Percentiles rank a stretch among this genome's conserved stretches.
These are phyloP conservation scores for Ips typographus DNA, from an alignment of 1,140 invertebrate genomes.

Conservation along the genomic window DNA sequence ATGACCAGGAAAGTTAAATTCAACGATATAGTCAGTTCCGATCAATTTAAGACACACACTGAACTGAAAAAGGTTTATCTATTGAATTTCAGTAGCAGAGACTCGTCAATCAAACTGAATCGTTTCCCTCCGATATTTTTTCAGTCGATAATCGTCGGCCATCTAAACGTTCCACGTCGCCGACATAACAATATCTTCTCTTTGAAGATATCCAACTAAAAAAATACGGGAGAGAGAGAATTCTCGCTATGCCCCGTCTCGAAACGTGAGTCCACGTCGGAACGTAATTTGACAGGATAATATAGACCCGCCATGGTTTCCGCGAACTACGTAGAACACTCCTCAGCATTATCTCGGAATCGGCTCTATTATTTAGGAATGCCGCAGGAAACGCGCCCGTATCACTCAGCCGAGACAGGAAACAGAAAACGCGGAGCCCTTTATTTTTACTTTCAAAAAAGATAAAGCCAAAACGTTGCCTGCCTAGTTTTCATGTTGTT, in stretches of 20 bases:
- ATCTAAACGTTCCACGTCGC: background rate
- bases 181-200: slow-evolving; percentile 2
- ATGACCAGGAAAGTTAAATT: no score
- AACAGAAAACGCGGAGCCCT: slow-evolving; percentile 16
- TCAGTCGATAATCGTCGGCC: no score
- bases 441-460: background rate
- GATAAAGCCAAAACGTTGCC: background rate
- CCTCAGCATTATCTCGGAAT: slow-evolving; percentile 36
- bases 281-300: slow-evolving; percentile 38
- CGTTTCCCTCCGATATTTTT: no score
- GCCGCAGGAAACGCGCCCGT: slow-evolving; percentile 30
- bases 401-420: slow-evolving; percentile 23
- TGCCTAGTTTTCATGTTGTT: no score
- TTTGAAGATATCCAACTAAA: background rate
- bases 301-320: slow-evolving; percentile 37
- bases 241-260: slow-evolving; percentile 30
- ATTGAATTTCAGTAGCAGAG: no score
- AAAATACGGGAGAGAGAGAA: slow-evolving; percentile 20
- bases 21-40: no score
- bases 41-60: no score
- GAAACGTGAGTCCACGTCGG: slow-evolving; percentile 33
- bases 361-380: slow-evolving; percentile 38
- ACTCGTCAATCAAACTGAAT: no score
- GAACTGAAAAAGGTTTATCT: no score
- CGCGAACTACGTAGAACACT: slow-evolving; percentile 36